Evolutionary conservation across 1,140 invertebrate species (phyloP).

Genomic region (Lysiphlebus fabarum): DNA sequence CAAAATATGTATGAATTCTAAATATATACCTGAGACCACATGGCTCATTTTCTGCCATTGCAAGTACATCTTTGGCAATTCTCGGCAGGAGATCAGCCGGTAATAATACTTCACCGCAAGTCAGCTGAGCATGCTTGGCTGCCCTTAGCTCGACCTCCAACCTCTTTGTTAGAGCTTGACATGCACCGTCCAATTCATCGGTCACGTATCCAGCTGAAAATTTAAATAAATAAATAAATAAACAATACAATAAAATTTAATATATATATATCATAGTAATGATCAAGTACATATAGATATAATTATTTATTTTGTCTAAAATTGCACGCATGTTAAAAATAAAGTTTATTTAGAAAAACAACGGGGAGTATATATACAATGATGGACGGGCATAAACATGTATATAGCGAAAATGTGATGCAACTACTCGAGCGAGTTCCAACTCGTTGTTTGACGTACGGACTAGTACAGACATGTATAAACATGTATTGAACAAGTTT

Average conservation of each 20-base stretch:
- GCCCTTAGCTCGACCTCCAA: conserved; percentile 73
- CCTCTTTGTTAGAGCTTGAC: conserved; percentile 62
- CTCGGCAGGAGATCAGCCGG: conserved; percentile 73
- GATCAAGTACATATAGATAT: too few relatives aligned
- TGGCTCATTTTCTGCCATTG: conserved; percentile 78
- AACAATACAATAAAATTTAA: neutral
- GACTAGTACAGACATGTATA: neutral
- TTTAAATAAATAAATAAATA: conserved; percentile 8
- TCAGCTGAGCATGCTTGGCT: conserved; percentile 73
- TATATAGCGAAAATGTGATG: conserved; percentile 9
- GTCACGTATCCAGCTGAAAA: conserved; percentile 41
- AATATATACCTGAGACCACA: conserved; percentile 66
- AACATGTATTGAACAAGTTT: neutral
- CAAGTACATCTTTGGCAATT: conserved; percentile 72
- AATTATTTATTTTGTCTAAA: neutral
- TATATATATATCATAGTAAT: too few relatives aligned
- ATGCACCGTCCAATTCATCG: conserved; percentile 47
- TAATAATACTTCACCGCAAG: conserved; percentile 76
- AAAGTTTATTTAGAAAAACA: too few relatives aligned
- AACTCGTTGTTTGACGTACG: neutral
- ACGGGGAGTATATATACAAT: neutral
- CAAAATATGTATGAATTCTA: conserved; percentile 4
- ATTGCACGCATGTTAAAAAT: too few relatives aligned
- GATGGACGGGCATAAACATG: neutral
- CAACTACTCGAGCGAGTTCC: conserved; percentile 17